These are phyloP conservation scores for Pseudopipra pipra DNA, from an alignment of 2,113 vertebrate species.

Conservation along the genomic window DNA sequence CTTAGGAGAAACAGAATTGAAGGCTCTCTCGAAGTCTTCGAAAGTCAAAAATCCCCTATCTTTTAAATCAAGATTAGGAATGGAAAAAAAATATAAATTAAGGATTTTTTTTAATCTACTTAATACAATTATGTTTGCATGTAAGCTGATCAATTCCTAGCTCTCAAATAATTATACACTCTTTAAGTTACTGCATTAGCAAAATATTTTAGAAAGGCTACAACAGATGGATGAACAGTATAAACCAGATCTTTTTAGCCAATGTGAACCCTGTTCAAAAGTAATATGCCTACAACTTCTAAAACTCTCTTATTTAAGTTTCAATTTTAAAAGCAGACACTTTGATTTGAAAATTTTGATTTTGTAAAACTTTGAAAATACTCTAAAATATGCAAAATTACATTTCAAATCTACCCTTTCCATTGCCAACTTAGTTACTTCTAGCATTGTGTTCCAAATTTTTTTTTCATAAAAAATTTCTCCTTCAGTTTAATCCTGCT, in stretches of 20 bases:
- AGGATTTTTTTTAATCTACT: background rate
- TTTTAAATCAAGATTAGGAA: slow-evolving; percentile 48
- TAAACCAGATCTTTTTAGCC: background rate
- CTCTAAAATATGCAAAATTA: background rate
- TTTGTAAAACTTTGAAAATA: background rate
- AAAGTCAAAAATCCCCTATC: slow-evolving; percentile 74
- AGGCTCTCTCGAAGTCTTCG: slow-evolving; percentile 77
- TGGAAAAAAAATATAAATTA: background rate
- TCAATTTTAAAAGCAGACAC: background rate
- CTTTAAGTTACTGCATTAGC: background rate
- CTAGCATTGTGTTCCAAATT: background rate
- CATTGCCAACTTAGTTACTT: background rate
- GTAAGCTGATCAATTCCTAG: background rate
- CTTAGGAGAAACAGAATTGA: slow-evolving; percentile 66
- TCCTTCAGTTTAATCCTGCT: background rate
- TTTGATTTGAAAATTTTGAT: background rate
- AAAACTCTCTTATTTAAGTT: background rate
- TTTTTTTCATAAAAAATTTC: background rate
- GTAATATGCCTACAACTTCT: background rate
- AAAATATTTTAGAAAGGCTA: background rate
- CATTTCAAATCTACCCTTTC: background rate
- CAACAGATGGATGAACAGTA: background rate
- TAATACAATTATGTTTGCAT: background rate
- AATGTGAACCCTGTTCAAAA: background rate
- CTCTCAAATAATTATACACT: background rate